phyloP scores from a whole-genome alignment of 2,113 vertebrate genomes.

The Eulemur rufifrons region DNA sequence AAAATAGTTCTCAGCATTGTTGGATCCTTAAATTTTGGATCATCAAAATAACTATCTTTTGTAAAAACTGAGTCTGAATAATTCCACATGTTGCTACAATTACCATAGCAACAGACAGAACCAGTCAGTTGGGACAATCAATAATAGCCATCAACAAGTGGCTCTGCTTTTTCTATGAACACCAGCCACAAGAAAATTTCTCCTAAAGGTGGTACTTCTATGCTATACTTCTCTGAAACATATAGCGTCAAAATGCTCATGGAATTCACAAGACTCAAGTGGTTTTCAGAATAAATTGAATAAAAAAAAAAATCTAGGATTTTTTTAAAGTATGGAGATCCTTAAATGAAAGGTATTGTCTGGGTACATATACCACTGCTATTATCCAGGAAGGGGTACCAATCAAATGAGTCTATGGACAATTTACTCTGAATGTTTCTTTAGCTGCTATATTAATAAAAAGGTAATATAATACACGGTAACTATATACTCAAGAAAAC shows the following conservation, averaged over 20 bases:
- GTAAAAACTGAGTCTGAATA: constrained; percentile 26
- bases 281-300: constrained; percentile 15
- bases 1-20: constrained; percentile 9
- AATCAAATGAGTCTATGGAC: constrained; percentile 42
- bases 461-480: constrained; percentile 63
- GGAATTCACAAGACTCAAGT: constrained; percentile 10
- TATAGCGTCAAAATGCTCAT: background rate
- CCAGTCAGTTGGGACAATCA: background rate
- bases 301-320: background rate
- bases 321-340: background rate
- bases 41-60: constrained; percentile 18
- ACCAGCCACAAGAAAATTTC: constrained; percentile 6
- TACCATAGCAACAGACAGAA: constrained; percentile 9
- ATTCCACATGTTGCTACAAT: background rate
- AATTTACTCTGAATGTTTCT: constrained; percentile 71
- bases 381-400: constrained; percentile 42
- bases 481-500: constrained; percentile 71
- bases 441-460: constrained; percentile 70
- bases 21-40: background rate
- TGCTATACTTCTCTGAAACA: background rate
- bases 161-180: constrained; percentile 4
- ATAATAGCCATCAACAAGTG: background rate
- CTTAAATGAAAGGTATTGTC: background rate
- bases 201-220: background rate
- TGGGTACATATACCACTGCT: background rate